These are phyloP conservation scores for Zoroaster sp. DNA, from an alignment of 53 echinoderm and acorn worm genomes.

Conservation along the genomic window DNA sequence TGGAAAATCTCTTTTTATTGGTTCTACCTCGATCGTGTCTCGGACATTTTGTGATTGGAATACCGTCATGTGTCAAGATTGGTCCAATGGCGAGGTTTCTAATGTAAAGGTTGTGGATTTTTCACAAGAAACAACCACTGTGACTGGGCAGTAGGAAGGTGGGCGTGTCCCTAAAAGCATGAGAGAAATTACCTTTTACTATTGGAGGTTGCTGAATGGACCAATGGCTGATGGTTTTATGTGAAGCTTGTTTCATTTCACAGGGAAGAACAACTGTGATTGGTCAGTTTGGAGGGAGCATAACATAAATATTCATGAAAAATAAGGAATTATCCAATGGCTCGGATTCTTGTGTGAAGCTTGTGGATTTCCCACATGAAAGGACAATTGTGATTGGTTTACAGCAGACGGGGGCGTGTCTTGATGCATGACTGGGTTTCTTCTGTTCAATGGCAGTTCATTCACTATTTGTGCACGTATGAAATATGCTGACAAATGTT, in stretches of 20 bases:
- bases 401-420: neutral
- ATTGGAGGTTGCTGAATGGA: neutral
- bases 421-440: neutral
- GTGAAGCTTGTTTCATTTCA: too few relatives aligned
- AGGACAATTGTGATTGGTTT: neutral
- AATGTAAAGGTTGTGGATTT: too few relatives aligned
- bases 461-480: neutral
- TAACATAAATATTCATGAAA: neutral
- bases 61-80: neutral
- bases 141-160: too few relatives aligned
- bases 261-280: neutral
- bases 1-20: neutral
- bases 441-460: too few relatives aligned
- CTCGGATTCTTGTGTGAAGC: too few relatives aligned
- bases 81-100: neutral
- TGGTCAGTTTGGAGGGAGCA: neutral
- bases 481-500: neutral
- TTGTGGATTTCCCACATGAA: too few relatives aligned
- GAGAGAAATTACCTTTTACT: too few relatives aligned
- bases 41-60: neutral
- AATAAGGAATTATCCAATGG: neutral
- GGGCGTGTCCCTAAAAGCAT: too few relatives aligned
- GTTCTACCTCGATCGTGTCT: slow-evolving; percentile 32
- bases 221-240: neutral
- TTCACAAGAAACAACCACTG: neutral